Evolutionary conservation across 1,140 invertebrate species (phyloP), one percentile per base, ranked within the genome.

Genomic region (Lepidurus couesii): DNA sequence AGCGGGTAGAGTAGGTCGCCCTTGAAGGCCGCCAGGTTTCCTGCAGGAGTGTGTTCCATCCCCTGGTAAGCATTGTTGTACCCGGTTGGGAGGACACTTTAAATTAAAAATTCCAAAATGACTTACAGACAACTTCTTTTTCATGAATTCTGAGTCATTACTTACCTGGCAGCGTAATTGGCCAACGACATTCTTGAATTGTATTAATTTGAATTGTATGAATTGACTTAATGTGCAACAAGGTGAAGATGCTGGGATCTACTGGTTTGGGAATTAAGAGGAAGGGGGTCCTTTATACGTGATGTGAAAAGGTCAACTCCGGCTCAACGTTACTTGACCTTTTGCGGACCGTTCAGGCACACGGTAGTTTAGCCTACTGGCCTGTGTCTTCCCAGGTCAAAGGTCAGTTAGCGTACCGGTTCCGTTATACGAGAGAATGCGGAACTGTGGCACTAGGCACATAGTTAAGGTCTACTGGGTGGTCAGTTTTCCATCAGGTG

Each of bases 1-100:
- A 80, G 73, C 10, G 79, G 79, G 43, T 75, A 80, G 8, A 80
- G 47, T 74, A 80, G 47, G 47, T 80, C 79, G 47, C 79, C 78
- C 13, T 65, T 65, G 53, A 65, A 65, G 21, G 53, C 53, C 9
- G 53, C 53, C 13, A 65, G 21, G 13, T 65, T 65, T 7, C 53
- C 53, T 21, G 1, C 8, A 9, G 53, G 53, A 11, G 53, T 65
- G 21, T 65, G 53, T 65, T 65, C 53, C 13, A 65, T 21, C n/a
- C 16, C 16, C 53, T 65, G 53, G 53, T 65, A 65, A 7, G 53
- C 53, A 21, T 9, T 65, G 13, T 16, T 65, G 53, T 65, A 65
- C 53, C 53, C 53, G n/a, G 13, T 7, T 65, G 53, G 53, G 16
- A 65, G 9, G 9, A 34, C 34, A 3, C 34, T 34, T 0, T 34